Conservation (phyloP, 2,113 vertebrate genomes). For the Dolichallabes microphthalmus region DNA sequence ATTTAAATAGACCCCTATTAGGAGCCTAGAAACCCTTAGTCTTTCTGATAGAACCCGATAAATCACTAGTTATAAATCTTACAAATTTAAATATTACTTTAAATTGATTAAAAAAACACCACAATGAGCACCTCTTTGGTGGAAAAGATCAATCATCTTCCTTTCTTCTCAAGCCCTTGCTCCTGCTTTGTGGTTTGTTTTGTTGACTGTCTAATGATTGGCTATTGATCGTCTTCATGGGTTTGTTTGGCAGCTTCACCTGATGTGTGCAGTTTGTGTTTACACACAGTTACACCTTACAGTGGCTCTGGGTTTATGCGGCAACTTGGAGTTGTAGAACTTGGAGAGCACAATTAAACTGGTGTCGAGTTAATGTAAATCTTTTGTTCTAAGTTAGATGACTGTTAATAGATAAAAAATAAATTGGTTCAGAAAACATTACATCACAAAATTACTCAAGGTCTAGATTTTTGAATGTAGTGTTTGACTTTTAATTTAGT, state of each 20-base stretch:
- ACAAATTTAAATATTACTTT: not conserved
- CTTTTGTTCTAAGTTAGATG: too few species aligned
- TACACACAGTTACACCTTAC: not conserved
- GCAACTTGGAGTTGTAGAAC: not conserved
- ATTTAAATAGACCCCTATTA: not conserved
- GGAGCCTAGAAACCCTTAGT: not conserved
- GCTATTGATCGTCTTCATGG: constrained; percentile 17
- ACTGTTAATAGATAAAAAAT: too few species aligned
- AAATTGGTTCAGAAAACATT: too few species aligned
- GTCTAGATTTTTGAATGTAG: not conserved
- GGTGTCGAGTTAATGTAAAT: not conserved
- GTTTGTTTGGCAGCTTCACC: constrained; percentile 18
- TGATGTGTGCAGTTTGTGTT: not conserved
- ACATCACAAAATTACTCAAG: too few species aligned
- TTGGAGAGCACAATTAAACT: not conserved
- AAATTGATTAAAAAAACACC: not conserved
- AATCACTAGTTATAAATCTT: too few species aligned
- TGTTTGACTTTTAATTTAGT: too few species aligned
- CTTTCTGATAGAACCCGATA: not conserved
- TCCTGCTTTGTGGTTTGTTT: constrained; percentile 26
- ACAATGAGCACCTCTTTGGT: not conserved
- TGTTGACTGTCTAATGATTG: constrained; percentile 60
- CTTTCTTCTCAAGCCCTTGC: not conserved
- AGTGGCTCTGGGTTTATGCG: not conserved
- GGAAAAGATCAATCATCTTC: not conserved